Evolutionary conservation across 2,113 vertebrate genomes (phyloP).

Genomic region (Ceuthmochares aereus): DNA sequence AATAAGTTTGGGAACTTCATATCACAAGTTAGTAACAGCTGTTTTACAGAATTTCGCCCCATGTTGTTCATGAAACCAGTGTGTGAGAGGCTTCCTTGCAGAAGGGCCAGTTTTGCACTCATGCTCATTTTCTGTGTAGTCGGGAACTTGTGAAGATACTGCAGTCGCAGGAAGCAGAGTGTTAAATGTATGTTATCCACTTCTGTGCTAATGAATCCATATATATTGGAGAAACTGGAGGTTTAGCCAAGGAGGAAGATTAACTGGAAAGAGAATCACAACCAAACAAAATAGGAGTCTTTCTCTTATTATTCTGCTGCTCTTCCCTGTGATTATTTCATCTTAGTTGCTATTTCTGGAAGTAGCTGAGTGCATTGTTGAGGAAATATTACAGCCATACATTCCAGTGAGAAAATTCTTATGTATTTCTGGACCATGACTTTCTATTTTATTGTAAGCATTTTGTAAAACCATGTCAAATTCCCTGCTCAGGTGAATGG

Average conservation of each 20-base stretch:
- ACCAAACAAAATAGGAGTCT: not conserved
- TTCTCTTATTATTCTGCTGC: not conserved
- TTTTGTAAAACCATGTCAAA: not conserved
- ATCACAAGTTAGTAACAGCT: not conserved
- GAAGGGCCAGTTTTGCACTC: not conserved
- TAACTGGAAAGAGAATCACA: not conserved
- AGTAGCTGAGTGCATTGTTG: not conserved
- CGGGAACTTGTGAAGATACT: not conserved
- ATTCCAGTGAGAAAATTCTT: not conserved
- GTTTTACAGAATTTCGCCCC: not conserved
- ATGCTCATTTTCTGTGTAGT: not conserved
- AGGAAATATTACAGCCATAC: not conserved
- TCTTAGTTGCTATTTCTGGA: not conserved
- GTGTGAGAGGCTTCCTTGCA: not conserved
- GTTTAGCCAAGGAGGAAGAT: not conserved
- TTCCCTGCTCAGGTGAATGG: not conserved
- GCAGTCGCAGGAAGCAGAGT: not conserved
- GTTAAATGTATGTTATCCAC: not conserved
- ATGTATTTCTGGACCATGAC: not conserved
- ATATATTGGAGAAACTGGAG: not conserved
- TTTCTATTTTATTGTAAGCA: not conserved
- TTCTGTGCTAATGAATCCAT: not conserved
- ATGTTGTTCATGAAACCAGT: not conserved
- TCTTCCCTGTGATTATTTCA: not conserved
- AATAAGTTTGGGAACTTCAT: not conserved